These are phyloP conservation scores for Zele albiditarsus DNA, from an alignment of 2,888 invertebrate genomes.

Conservation along the genomic window DNA sequence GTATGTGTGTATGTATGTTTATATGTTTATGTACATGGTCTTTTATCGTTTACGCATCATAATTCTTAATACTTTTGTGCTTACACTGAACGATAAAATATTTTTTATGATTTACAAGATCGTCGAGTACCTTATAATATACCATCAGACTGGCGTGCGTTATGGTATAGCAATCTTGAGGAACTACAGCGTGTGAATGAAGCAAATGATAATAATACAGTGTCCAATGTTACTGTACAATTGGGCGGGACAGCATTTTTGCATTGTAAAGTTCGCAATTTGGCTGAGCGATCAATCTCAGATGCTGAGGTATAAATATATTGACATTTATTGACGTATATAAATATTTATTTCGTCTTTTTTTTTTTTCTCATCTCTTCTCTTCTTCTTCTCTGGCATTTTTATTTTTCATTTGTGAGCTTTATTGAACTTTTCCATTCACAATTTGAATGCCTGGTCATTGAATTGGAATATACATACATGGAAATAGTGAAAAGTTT, in stretches of 20 bases:
- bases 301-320: constrained; percentile 67
- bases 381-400: not conserved
- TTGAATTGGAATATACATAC: not conserved
- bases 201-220: constrained; percentile 81
- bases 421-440: not conserved
- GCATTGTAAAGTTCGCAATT: constrained; percentile 85
- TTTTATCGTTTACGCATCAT: not conserved
- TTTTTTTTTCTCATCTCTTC: not conserved
- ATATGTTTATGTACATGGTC: not conserved
- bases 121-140: constrained; percentile 70
- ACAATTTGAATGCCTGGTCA: not conserved
- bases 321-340: not conserved
- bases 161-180: constrained; percentile 71
- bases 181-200: constrained; percentile 71
- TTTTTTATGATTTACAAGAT: constrained; percentile 57
- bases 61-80: constrained; percentile 11
- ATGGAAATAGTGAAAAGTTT: not conserved
- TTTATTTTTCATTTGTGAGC: not conserved
- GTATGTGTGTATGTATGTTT: not conserved
- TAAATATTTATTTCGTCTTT: constrained; percentile 10
- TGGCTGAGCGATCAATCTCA: constrained; percentile 82
- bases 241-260: constrained; percentile 86
- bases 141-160: constrained; percentile 69
- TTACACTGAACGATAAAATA: constrained; percentile 21
- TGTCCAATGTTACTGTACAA: constrained; percentile 84